A percentile compares a stretch with the other conserved stretches of the same genome.
Evolutionary conservation across 1,140 invertebrate species (phyloP).

Genomic region (Caenorhabditis brenneri): DNA sequence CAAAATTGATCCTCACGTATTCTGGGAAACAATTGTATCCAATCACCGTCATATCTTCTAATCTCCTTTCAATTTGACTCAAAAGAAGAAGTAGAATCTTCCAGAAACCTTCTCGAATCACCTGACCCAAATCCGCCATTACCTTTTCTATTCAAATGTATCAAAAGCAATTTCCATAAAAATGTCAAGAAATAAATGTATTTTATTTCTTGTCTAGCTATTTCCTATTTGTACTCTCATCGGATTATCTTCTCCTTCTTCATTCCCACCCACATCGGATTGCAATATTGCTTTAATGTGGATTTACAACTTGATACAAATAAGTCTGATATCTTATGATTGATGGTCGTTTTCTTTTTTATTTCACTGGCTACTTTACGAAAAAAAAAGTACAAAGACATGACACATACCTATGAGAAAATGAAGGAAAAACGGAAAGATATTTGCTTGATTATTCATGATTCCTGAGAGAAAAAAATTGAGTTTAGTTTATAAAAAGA

Average conservation of each 20-base stretch:
- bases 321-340: not conserved
- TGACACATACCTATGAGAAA: not conserved
- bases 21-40: no score
- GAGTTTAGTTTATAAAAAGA: not conserved
- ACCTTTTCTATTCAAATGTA: not conserved
- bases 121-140: not conserved
- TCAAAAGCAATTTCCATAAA: not conserved
- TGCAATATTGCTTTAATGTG: not conserved
- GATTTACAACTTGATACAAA: not conserved
- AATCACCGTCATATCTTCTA: no score
- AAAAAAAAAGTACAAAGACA: not conserved
- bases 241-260: not conserved
- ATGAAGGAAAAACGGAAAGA: not conserved
- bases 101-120: not conserved
- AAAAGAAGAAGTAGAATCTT: not conserved
- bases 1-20: no score
- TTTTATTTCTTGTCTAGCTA: not conserved
- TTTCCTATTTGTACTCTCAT: not conserved
- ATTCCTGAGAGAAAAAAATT: not conserved
- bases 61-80: not conserved
- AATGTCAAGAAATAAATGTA: not conserved
- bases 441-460: not conserved
- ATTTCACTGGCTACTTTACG: no score
- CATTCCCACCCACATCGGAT: conserved; percentile 1
- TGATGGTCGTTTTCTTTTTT: not conserved